Percentiles rank a stretch among this genome's conserved stretches.
Evolutionary conservation across 2,797 vertebrate genomes (phyloP).

Genomic region (Rhyacichthys aspro): DNA sequence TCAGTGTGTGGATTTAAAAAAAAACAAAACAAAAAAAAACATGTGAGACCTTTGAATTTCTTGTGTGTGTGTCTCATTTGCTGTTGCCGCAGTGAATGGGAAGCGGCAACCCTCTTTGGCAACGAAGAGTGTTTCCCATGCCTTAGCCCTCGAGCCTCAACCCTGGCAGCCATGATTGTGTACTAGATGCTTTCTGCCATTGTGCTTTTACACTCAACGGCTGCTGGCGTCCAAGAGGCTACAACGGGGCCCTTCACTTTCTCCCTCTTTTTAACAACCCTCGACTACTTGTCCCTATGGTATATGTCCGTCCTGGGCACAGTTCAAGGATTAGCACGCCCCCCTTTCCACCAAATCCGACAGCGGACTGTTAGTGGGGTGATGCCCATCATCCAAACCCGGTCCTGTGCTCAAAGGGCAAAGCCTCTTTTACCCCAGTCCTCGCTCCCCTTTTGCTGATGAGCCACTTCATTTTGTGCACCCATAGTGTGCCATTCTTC

Average conservation of each 20-base stretch:
- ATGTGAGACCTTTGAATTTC: constrained; percentile 63
- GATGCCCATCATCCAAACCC: constrained; percentile 56
- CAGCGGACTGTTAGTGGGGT: constrained; percentile 54
- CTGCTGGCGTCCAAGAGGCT: constrained; percentile 90
- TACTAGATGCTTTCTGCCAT: constrained; percentile 90
- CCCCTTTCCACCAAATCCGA: constrained; percentile 45
- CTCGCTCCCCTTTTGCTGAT: constrained; percentile 39
- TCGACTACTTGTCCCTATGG: constrained; percentile 55
- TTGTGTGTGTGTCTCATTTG: constrained; percentile 60
- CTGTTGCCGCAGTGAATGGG: constrained; percentile 81
- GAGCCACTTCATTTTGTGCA: constrained; percentile 61
- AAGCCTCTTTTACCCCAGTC: constrained; percentile 37
- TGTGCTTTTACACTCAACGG: constrained; percentile 90
- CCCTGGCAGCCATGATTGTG: constrained; percentile 87
- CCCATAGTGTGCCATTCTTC: constrained; percentile 56
- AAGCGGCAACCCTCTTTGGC: constrained; percentile 90
- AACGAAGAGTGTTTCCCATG: constrained; percentile 92
- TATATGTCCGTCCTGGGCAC: constrained; percentile 58
- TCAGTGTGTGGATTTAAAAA: constrained; percentile 52
- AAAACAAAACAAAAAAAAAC: constrained; percentile 48
- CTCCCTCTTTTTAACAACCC: constrained; percentile 63
- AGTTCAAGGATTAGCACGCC: constrained; percentile 65
- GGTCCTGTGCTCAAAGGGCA: constrained; percentile 41
- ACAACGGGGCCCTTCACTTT: constrained; percentile 86
- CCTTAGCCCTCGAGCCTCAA: constrained; percentile 87